Conservation (phyloP, 2,797 vertebrate genomes). For the Clarias fuscus region DNA sequence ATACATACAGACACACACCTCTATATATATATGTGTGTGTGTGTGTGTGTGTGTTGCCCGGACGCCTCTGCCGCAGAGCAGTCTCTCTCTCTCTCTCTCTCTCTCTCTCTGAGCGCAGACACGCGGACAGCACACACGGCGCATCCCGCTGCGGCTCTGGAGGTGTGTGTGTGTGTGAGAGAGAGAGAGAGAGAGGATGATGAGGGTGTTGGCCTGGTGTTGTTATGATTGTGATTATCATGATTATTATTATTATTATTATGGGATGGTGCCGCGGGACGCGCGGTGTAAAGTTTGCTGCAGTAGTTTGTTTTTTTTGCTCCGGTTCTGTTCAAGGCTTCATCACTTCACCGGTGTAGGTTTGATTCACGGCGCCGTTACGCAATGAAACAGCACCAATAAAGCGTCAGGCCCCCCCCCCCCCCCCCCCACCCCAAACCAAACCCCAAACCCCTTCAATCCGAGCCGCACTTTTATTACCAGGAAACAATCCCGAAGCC, state of each 20-base stretch:
- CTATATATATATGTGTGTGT: no score
- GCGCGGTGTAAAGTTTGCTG: slow-evolving; percentile 70
- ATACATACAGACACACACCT: no score
- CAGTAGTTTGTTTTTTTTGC: neutral
- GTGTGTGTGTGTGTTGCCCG: no score
- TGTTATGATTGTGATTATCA: neutral
- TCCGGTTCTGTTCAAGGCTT: neutral
- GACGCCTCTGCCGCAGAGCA: no score
- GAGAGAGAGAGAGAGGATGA: neutral
- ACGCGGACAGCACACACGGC: slow-evolving; percentile 59
- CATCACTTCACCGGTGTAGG: slow-evolving; percentile 17
- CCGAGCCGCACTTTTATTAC: neutral
- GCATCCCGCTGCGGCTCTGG: slow-evolving; percentile 15
- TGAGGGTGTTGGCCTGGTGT: slow-evolving; percentile 75
- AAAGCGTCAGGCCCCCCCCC: neutral
- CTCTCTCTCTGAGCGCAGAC: slow-evolving; percentile 53
- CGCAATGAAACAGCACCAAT: slow-evolving; percentile 55
- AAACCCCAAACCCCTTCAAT: neutral
- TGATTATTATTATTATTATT: neutral
- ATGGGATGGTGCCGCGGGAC: slow-evolving; percentile 66
- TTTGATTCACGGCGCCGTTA: slow-evolving; percentile 9
- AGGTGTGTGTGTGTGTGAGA: neutral
- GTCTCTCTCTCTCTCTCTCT: neutral
- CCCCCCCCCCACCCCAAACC: neutral
- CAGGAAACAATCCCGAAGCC: neutral